Percentiles rank a stretch among this genome's conserved stretches.
Evolutionary conservation across 2,797 vertebrate genomes (phyloP).

Genomic region (Phyllotis vaccarum): DNA sequence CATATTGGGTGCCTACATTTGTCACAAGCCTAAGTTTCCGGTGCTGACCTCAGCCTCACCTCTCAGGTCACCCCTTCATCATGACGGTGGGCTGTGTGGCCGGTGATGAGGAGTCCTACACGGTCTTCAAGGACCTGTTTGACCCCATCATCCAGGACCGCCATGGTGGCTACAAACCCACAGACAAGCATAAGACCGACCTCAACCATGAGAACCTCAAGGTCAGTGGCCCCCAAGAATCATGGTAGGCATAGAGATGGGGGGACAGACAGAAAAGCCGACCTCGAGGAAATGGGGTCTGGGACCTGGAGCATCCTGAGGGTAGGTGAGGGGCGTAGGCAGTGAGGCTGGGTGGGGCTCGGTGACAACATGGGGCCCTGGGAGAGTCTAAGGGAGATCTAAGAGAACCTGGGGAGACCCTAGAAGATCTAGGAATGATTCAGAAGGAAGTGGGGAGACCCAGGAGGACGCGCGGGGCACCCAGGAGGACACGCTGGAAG

Average conservation of each 20-base stretch:
- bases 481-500: neutral
- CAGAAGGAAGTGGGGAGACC: neutral
- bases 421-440: neutral
- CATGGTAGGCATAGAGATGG: neutral
- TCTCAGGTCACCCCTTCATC: conserved; percentile 95
- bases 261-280: neutral
- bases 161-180: conserved; percentile 95
- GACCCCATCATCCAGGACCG: conserved; percentile 96
- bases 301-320: neutral
- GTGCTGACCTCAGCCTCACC: neutral
- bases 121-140: conserved; percentile 94
- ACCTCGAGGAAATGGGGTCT: neutral
- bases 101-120: conserved; percentile 95
- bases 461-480: neutral
- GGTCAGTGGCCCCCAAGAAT: conserved; percentile 74
- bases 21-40: neutral
- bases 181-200: conserved; percentile 96
- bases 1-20: neutral
- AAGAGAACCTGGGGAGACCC: neutral
- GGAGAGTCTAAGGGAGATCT: neutral
- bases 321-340: neutral
- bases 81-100: conserved; percentile 97
- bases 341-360: neutral
- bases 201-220: conserved; percentile 97
- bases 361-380: too few relatives aligned